A percentile compares a stretch with the other conserved stretches of the same genome.
Conservation (phyloP, 2,797 vertebrate species). For the Macroramphosus scolopax region DNA sequence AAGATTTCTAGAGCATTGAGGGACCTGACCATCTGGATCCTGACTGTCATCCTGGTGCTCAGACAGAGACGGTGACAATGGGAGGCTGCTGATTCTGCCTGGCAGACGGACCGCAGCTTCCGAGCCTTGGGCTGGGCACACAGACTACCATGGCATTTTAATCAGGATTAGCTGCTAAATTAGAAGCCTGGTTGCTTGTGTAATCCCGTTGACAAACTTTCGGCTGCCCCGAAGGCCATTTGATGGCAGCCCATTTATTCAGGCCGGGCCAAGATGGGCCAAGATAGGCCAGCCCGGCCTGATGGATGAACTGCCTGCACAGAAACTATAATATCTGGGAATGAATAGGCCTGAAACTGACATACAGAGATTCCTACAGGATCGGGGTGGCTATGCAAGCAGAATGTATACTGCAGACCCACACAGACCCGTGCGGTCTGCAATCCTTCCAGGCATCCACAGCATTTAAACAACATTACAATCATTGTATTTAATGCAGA, state of each 20-base stretch:
- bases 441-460: too few species aligned
- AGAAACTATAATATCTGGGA: too few species aligned
- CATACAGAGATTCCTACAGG: too few species aligned
- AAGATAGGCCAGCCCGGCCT: neutral
- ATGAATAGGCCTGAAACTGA: too few species aligned
- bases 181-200: slow-evolving; percentile 51
- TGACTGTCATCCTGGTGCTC: slow-evolving; percentile 1
- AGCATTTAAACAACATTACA: too few species aligned
- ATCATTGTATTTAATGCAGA: too few species aligned
- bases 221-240: slow-evolving; percentile 19
- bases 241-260: slow-evolving; percentile 20
- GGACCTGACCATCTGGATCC: too few species aligned
- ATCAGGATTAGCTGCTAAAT: slow-evolving; percentile 69
- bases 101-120: slow-evolving; percentile 23
- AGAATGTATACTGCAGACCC: too few species aligned
- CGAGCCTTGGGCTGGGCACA: slow-evolving; percentile 33
- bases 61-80: neutral
- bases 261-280: neutral
- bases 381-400: too few species aligned
- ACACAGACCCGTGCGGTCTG: too few species aligned
- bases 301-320: neutral
- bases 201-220: slow-evolving; percentile 54
- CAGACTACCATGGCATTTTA: slow-evolving; percentile 51
- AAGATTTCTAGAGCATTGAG: too few species aligned
- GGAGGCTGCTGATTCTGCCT: slow-evolving; percentile 23